These are phyloP conservation scores for Hyperoplus lanceolatus DNA, from an alignment of 2,797 vertebrate species.

Conservation along the genomic window DNA sequence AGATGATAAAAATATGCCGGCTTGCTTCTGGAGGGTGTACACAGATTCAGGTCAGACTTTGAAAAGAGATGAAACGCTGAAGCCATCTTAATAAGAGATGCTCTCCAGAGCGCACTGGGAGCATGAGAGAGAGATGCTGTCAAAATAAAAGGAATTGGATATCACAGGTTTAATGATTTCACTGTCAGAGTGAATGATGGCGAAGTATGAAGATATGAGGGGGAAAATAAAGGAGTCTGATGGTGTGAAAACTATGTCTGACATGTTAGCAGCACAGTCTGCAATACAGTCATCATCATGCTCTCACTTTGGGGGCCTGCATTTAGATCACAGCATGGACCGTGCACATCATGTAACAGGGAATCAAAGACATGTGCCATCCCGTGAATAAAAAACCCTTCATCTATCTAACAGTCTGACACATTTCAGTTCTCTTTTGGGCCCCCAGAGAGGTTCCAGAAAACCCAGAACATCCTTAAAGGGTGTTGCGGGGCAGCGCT, in stretches of 20 bases:
- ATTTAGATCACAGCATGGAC: conserved; percentile 80
- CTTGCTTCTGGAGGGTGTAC: conserved; percentile 67
- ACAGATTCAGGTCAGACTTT: conserved; percentile 86
- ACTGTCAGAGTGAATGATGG: conserved; percentile 85
- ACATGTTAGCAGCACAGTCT: conserved; percentile 76
- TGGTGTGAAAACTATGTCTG: conserved; percentile 81
- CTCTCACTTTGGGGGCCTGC: conserved; percentile 70
- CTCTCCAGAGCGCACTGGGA: conserved; percentile 78
- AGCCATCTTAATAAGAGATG: conserved; percentile 83
- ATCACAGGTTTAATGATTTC: conserved; percentile 86
- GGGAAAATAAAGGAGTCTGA: conserved; percentile 74
- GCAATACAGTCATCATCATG: conserved; percentile 72
- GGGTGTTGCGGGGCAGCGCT: conserved; percentile 63
- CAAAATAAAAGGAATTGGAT: conserved; percentile 86
- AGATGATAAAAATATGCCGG: conserved; percentile 80
- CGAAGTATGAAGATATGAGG: conserved; percentile 77
- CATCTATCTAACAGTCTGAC: conserved; percentile 75
- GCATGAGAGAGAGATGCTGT: conserved; percentile 68
- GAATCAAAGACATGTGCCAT: conserved; percentile 72
- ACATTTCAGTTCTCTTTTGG: conserved; percentile 64
- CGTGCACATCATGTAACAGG: conserved; percentile 65
- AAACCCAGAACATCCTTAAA: conserved; percentile 74
- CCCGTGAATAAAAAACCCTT: conserved; percentile 61
- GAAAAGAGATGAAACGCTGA: conserved; percentile 81
- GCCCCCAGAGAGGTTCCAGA: conserved; percentile 61